phyloP scores from a whole-genome alignment of 2,888 invertebrate genomes.

The Hartigia nigra region DNA sequence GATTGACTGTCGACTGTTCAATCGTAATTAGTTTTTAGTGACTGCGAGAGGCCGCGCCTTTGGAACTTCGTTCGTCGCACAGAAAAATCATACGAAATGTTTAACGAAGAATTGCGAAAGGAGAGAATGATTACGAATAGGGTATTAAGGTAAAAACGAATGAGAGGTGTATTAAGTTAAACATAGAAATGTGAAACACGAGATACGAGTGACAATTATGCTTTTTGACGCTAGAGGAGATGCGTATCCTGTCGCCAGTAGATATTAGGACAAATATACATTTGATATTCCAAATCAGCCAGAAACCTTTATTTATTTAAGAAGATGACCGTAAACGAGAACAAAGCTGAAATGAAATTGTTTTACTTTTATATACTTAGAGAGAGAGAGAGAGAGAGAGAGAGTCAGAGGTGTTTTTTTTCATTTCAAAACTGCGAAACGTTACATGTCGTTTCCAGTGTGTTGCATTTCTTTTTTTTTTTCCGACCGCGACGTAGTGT shows the following conservation, averaged over 20 bases:
- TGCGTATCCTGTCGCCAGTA: conserved; percentile 31
- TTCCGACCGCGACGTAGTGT: neutral
- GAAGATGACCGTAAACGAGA: conserved; percentile 34
- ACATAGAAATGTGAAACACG: neutral
- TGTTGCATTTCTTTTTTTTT: neutral
- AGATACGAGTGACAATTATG: neutral
- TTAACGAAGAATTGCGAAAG: neutral
- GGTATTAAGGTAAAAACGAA: neutral
- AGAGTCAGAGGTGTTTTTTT: conserved; percentile 30
- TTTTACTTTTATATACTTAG: conserved; percentile 50
- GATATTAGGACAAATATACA: conserved; percentile 42
- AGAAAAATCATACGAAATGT: neutral
- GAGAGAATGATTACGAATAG: neutral
- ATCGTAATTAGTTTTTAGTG: neutral
- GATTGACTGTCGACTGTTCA: neutral
- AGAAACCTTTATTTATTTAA: conserved; percentile 44
- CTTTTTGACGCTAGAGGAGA: conserved; percentile 21
- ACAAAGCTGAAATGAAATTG: conserved; percentile 30
- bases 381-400: conserved; percentile 26
- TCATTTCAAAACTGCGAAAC: conserved; percentile 1
- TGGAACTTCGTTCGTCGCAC: neutral
- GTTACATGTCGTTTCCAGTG: conserved; percentile 1
- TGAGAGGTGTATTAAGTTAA: neutral
- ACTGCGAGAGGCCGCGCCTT: neutral
- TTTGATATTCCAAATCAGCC: conserved; percentile 35